phyloP scores from a whole-genome alignment of 2,113 vertebrate species.

The Capra hircus region DNA sequence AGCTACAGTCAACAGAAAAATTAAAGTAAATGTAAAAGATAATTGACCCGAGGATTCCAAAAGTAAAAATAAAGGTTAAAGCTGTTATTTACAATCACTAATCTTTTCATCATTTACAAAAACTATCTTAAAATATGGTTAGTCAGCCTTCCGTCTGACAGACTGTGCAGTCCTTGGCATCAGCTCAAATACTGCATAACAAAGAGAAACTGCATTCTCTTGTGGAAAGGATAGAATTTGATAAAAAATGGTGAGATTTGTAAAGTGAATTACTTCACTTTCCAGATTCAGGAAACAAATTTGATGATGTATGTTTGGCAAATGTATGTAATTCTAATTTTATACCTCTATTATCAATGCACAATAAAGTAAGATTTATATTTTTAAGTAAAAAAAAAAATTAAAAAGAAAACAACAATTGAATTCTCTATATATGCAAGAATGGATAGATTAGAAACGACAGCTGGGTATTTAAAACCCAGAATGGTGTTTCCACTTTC shows the following conservation, averaged over 20 bases:
- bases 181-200: not conserved
- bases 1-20: not conserved
- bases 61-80: slow-evolving; percentile 26
- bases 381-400: slow-evolving; percentile 14
- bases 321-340: not conserved
- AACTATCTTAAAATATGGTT: not conserved
- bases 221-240: not conserved
- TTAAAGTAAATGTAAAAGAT: not conserved
- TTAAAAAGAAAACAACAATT: not conserved
- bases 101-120: slow-evolving; percentile 8
- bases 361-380: not conserved
- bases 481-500: not conserved
- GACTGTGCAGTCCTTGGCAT: not conserved
- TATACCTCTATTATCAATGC: not conserved
- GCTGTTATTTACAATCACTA: not conserved
- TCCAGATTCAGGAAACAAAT: not conserved
- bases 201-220: not conserved
- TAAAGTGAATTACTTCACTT: not conserved
- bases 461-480: not conserved
- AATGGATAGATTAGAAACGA: not conserved
- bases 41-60: not conserved
- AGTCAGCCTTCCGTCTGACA: not conserved
- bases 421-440: not conserved
- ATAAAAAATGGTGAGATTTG: slow-evolving; percentile 17
- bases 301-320: not conserved